phyloP scores from a whole-genome alignment of 2,797 vertebrate species.

The Sebastes oblongus region DNA sequence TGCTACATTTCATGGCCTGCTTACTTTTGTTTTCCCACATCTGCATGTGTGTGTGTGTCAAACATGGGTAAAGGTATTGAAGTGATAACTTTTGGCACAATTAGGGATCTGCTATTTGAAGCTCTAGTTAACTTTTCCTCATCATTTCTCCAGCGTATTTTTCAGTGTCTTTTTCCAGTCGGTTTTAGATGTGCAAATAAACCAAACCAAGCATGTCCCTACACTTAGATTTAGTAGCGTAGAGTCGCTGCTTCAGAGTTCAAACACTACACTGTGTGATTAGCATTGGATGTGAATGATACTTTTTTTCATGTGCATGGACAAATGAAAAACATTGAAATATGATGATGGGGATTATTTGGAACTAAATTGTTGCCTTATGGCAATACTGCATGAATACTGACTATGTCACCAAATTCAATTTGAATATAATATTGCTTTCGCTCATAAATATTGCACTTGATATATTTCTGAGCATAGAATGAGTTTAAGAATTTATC shows the following conservation, averaged over 20 bases:
- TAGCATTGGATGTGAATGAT: slow-evolving; percentile 7
- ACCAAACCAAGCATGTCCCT: not conserved
- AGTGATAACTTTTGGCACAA: slow-evolving; percentile 7
- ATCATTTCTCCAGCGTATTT: not conserved
- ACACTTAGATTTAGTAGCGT: not conserved
- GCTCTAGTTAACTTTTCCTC: not conserved
- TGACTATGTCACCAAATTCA: slow-evolving; percentile 6
- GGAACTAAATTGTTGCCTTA: slow-evolving; percentile 1
- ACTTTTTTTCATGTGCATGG: not conserved
- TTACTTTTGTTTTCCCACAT: slow-evolving; percentile 32
- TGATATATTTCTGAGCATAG: slow-evolving; percentile 19
- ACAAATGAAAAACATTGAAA: slow-evolving; percentile 26
- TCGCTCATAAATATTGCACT: slow-evolving; percentile 35
- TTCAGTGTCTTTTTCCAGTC: not conserved
- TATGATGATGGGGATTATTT: not conserved
- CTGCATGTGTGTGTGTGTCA: not conserved
- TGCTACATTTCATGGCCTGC: slow-evolving; percentile 33
- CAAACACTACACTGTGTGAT: not conserved
- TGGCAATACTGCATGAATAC: slow-evolving; percentile 18
- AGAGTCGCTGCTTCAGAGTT: not conserved
- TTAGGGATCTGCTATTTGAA: not conserved
- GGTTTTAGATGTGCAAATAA: slow-evolving; percentile 13
- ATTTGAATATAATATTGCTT: slow-evolving; percentile 30
- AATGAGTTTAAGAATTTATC: not conserved
- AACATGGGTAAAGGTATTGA: not conserved